Conservation (phyloP, 2,113 vertebrate species). For the Oriolus oriolus region DNA sequence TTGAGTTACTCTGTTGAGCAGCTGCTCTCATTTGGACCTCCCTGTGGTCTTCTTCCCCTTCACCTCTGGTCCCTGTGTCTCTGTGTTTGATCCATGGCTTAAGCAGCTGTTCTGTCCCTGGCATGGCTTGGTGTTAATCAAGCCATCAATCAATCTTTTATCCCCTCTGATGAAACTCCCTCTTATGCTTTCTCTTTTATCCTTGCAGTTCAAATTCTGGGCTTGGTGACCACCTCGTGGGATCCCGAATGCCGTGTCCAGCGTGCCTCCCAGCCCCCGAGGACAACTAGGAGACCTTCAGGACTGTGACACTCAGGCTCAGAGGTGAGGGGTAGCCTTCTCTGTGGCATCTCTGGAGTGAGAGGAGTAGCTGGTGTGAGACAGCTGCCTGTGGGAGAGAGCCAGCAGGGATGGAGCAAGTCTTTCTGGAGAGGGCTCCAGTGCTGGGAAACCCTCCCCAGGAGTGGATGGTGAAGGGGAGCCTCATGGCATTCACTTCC, state of each 20-base stretch:
- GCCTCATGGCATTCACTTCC: neutral
- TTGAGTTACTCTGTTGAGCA: neutral
- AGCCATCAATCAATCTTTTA: neutral
- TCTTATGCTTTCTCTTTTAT: neutral
- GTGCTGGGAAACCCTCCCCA: neutral
- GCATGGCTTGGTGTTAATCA: neutral
- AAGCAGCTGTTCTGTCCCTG: neutral
- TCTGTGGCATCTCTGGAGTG: accelerated
- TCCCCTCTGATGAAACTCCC: neutral
- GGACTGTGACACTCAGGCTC: neutral
- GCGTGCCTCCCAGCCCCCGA: neutral
- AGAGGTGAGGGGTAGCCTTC: constrained; percentile 45
- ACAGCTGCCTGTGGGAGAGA: neutral
- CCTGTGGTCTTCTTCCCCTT: neutral
- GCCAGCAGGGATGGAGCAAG: neutral
- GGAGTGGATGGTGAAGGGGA: neutral
- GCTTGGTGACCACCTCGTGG: neutral
- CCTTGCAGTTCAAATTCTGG: constrained; percentile 12
- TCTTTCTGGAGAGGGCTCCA: neutral
- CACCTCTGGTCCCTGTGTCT: neutral
- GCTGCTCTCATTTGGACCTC: neutral
- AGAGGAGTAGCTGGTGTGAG: neutral
- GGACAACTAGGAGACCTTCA: neutral
- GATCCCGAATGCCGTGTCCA: neutral
- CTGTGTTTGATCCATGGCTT: neutral